Conservation (phyloP, 2,113 vertebrate species). For the Perca fluviatilis region DNA sequence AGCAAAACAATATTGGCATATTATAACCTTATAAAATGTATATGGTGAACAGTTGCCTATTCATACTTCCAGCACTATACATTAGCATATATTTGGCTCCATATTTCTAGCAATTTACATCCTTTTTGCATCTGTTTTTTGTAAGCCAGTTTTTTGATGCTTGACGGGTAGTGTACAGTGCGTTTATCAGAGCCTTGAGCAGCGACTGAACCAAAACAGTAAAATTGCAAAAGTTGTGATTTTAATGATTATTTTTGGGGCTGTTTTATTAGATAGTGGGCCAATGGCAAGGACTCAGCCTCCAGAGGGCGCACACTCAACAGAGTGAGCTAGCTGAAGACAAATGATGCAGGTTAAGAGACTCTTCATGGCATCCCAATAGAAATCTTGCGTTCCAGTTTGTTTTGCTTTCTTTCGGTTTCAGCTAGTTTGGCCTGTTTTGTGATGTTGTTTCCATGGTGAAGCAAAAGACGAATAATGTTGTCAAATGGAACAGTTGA, state of each 20-base stretch:
- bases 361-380: not conserved
- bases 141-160: not conserved
- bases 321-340: not conserved
- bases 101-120: not conserved
- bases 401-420: not conserved
- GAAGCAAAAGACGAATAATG: not conserved
- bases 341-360: not conserved
- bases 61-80: not conserved
- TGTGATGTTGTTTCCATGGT: not conserved
- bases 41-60: not conserved
- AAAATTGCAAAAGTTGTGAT: not conserved
- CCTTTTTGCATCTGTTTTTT: not conserved
- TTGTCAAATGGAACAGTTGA: not conserved
- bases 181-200: not conserved
- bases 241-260: not conserved
- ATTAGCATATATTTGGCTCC: not conserved
- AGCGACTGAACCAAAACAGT: not conserved
- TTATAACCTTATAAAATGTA: not conserved
- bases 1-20: not conserved
- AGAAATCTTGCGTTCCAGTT: not conserved
- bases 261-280: too few species aligned
- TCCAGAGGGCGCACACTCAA: too few species aligned
- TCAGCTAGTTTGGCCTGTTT: not conserved
- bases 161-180: not conserved
- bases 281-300: too few species aligned